Evolutionary conservation across 2,113 vertebrate species (phyloP), one percentile per base, ranked within the genome.

Genomic region (Cervus canadensis): DNA sequence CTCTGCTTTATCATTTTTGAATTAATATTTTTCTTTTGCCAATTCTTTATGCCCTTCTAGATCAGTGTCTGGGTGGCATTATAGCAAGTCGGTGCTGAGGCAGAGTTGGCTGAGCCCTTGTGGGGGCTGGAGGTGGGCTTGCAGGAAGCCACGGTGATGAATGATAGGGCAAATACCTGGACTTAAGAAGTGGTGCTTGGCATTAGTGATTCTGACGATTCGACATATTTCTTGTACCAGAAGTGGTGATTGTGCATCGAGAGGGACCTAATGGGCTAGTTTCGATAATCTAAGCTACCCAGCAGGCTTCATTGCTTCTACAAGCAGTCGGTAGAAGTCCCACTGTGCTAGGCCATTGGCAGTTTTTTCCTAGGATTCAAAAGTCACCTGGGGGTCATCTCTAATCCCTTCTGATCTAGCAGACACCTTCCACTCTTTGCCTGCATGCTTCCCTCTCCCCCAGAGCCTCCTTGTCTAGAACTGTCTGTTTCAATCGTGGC

Each of bases 381-480:
- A 97, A 40, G 56, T 82, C 45, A 83, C 52, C 23, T 88, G n/a
- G 36, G 13, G 28, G 76, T 60, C 10, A 45, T 17, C 11, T 43
- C 21, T 36, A 48, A 94, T 52, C 43, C 45, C 33, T 95, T 81
- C 48, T 57, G 82, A 81, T 52, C 30, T 6, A n/a, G 17, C 4
- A 25, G 8, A 36, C 28, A 9, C 13, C 56, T 59, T 74, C 93
- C 19, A 2, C 30, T 43, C 4, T 25, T 59, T 7, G 9, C 4
- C 14, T 14, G 0, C 0, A 0, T 17, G 12, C n/a, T 52, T 5
- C 10, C 10, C 5, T 33, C 13, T n/a, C 15, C 13, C 7, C 40
- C 3, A 52, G 33, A 76, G 62, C 71, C n/a, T 33, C 60, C 83
- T 86, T 52, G 40, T 52, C 54, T 88, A 79, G 40, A 96, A 33